Base-by-base conservation (phyloP, 2,113 vertebrate genomes). In the Aleadryas rufinucha region DNA sequence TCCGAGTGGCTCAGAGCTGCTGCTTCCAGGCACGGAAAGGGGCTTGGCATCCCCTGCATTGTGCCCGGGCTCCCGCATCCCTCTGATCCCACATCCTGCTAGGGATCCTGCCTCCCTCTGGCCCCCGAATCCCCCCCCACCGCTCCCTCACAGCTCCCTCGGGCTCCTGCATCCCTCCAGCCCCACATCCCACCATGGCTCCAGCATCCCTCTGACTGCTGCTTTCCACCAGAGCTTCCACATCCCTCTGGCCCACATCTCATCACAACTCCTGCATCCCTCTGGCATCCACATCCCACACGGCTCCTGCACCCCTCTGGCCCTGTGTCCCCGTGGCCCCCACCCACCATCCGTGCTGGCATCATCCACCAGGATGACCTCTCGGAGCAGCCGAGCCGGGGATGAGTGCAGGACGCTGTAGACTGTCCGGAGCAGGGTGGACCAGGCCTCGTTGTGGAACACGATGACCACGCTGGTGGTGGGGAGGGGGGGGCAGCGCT, bases 381-480 rank as follows among this genome's bases (percentile, higher is more conserved):
- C 99, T 31, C 97, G 98, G 35, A 99, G 98, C 86, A 99, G 93
- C 33, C 97, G 42, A 9, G 99, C 99, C 0, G 99, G 99, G 11
- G 98, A 98, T 8, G 98, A 96, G 96, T 99, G 98, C 42, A 99
- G 98, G 61, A 99, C 99, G 6, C 99, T 99, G 98, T 98, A 99
- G 41, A 99, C 99, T 0, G 99, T 99, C 37, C 99, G 98, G 42
- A 99, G 97, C 68, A 99, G 98, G 6, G 99, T 99, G 23, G 99
- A 98, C 99, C 99, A 99, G 22, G 99, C 99, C 93, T 99, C 99
- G 27, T 99, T 99, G 93, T 99, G 99, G 96, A 99, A 99, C 49
- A 99, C 99, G 17, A 99, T 96, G 87, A 99, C 95, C 28, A 99
- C 98, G 6, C 99, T 99, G 95, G 99, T 99, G 88, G 97, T 97